phyloP scores from a whole-genome alignment of 2,888 invertebrate genomes.

The Erebia ligea region DNA sequence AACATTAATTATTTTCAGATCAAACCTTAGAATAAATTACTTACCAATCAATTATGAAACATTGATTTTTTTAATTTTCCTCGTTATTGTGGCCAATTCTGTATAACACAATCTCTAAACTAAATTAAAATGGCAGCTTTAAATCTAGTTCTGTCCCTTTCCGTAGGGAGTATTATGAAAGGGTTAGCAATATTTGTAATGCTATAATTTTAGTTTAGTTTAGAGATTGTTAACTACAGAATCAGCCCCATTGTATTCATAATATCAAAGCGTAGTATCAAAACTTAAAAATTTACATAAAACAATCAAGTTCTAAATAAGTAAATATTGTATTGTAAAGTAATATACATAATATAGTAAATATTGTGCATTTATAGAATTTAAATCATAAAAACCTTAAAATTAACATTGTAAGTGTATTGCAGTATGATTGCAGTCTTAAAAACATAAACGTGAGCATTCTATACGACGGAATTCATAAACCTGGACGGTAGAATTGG shows the following conservation, averaged over 20 bases:
- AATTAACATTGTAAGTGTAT: conserved; percentile 12
- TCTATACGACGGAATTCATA: conserved; percentile 64
- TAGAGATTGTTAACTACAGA: too few relatives aligned
- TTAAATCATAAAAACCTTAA: conserved; percentile 1
- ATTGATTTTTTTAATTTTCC: too few relatives aligned
- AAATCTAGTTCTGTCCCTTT: too few relatives aligned
- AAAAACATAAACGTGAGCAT: conserved; percentile 44
- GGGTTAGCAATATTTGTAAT: too few relatives aligned
- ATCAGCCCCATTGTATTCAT: too few relatives aligned
- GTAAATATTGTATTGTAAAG: too few relatives aligned
- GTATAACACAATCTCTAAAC: too few relatives aligned
- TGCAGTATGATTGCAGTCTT: conserved; percentile 24
- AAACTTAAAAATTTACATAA: not conserved
- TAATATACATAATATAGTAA: not conserved
- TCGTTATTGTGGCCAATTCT: too few relatives aligned
- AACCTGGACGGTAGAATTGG: conserved; percentile 65
- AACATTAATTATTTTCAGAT: not conserved
- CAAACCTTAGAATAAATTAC: not conserved
- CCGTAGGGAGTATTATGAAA: too few relatives aligned
- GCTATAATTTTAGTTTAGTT: too few relatives aligned
- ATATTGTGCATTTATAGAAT: conserved; percentile 25
- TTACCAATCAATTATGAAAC: not conserved
- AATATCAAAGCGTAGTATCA: not conserved
- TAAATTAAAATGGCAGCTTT: too few relatives aligned
- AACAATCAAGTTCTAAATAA: not conserved